These are phyloP conservation scores for Alentia gelatinosa DNA, from an alignment of 2,888 invertebrate species.

Conservation along the genomic window DNA sequence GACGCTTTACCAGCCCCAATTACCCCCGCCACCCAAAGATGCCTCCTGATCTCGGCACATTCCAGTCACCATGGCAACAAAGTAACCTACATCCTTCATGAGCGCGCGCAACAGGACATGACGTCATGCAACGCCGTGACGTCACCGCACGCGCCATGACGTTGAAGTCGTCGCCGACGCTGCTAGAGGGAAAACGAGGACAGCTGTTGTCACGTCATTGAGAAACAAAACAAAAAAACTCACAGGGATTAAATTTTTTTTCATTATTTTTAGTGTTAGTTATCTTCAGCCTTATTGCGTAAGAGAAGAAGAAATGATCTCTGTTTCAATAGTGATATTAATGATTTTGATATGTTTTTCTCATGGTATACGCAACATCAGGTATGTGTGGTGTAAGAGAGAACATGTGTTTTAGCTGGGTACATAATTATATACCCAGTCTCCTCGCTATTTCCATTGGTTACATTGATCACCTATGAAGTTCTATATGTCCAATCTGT, in stretches of 20 bases:
- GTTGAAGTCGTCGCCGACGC: background rate
- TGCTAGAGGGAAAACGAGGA: background rate
- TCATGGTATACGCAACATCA: background rate
- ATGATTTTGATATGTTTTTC: background rate
- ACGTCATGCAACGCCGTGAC: background rate
- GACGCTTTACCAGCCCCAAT: constrained; percentile 77
- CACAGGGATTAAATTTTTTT: background rate
- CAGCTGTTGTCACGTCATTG: background rate
- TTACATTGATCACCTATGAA: background rate
- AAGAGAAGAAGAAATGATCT: background rate
- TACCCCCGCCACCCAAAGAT: background rate
- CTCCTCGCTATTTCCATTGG: background rate
- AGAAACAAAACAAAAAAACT: too few relatives aligned
- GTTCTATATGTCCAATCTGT: background rate
- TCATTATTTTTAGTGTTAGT: background rate
- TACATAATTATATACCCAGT: background rate
- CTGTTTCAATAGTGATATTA: constrained; percentile 17
- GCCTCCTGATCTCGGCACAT: constrained; percentile 52
- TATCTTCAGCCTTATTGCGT: constrained; percentile 2
- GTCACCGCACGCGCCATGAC: background rate
- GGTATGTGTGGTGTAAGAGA: background rate
- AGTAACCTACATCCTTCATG: background rate
- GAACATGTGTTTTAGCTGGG: background rate
- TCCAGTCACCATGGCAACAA: constrained; percentile 29
- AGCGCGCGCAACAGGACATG: background rate